Evolutionary conservation across 2,113 vertebrate species (phyloP), one percentile per base, ranked within the genome.

Genomic region (Tretioscincus oriximinensis): DNA sequence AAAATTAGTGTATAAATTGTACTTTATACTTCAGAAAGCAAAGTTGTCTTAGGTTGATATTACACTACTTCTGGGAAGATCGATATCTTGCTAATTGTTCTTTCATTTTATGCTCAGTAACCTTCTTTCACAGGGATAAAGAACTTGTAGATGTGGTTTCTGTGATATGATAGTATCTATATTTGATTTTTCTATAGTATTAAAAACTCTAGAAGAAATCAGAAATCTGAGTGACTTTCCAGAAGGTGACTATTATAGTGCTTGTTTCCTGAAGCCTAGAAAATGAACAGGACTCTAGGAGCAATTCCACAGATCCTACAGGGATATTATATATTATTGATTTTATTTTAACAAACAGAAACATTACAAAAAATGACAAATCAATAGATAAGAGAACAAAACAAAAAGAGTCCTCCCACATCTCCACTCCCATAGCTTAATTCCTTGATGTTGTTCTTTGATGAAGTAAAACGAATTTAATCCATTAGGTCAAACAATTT

Each of bases 81-180:
- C 29, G 80, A 2, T 78, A 68, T 45, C 10, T 73, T 77, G 4
- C 72, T 49, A 10, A 45, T 4, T 71, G 18, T 69, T 24, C 65
- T 5, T 26, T 21, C 16, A 73, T 73, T 85, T 80, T 0, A 0
- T 51, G 9, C 49, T 60, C 45, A 45, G 29, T 86, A 78, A 31
- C 3, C 47, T 63, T 81, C 58, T 80, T 71, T 84, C 35, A 65
- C 70, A 87, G 80, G 47, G 20, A 73, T 67, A 83, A 81, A 81
- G 21, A 31, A 49, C 1, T 0, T 2, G 69, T 0, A 22, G 29
- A 26, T 7, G 0, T 35, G 16, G 21, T 2, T 77, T 68, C 28
- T 8, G 31, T 35, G 22, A 58, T 12, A 78, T 47, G 47, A 29
- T 58, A 26, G 60, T 60, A 10, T 18, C 35, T 45, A 70, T 58